Conservation (phyloP, 1,140 invertebrate genomes). For the Leptonema lineaticorne region DNA sequence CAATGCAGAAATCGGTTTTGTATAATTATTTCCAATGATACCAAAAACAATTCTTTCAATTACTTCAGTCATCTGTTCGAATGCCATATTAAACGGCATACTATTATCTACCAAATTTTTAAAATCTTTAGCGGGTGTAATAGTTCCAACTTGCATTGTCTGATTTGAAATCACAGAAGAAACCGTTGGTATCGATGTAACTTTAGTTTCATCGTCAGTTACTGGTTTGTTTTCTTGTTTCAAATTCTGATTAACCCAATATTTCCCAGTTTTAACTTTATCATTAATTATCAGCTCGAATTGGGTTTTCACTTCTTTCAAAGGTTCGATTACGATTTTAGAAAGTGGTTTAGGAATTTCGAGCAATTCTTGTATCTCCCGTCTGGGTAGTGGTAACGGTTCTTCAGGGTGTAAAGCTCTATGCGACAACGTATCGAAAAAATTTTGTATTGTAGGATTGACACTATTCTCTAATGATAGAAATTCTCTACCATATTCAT, state of each 20-base stretch:
- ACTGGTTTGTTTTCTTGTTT: constrained; percentile 18
- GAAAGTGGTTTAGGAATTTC: constrained; percentile 48
- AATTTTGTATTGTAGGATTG: constrained; percentile 51
- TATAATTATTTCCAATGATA: constrained; percentile 48
- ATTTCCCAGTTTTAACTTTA: constrained; percentile 44
- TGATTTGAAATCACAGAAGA: constrained; percentile 29
- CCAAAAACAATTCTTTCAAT: constrained; percentile 50
- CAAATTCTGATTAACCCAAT: constrained; percentile 39
- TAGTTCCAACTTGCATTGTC: constrained; percentile 47
- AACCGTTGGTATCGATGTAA: constrained; percentile 36
- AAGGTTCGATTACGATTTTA: constrained; percentile 46
- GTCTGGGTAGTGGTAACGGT: constrained; percentile 50
- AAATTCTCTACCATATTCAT: constrained; percentile 52
- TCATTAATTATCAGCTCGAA: constrained; percentile 49
- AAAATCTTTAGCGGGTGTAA: constrained; percentile 50
- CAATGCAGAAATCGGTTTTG: constrained; percentile 48
- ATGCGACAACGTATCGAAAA: constrained; percentile 52
- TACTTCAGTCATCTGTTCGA: constrained; percentile 46
- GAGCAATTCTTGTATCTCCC: constrained; percentile 52
- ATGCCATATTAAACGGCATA: constrained; percentile 44
- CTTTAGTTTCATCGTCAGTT: constrained; percentile 39
- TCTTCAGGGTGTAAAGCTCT: constrained; percentile 51
- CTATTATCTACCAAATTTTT: constrained; percentile 44
- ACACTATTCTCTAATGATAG: constrained; percentile 51
- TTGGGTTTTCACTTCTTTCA: constrained; percentile 49